A percentile compares a stretch with the other conserved stretches of the same genome.
Evolutionary conservation across 2,888 invertebrate genomes (phyloP).

Genomic region (Priocnemis perturbator): DNA sequence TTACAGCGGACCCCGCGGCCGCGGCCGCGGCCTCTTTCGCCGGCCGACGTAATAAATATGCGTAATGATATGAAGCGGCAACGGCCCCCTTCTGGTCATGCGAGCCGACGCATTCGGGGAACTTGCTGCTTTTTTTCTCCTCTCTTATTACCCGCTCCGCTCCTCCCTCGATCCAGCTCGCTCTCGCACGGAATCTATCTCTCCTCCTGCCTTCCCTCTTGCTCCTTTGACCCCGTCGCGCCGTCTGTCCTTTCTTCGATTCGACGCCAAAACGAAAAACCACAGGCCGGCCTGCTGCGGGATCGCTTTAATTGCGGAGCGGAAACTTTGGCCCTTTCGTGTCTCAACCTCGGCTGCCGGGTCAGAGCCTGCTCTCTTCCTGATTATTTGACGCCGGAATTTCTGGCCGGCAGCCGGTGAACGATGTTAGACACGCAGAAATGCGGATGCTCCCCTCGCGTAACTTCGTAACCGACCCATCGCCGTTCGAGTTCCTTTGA

Average conservation of each 20-base stretch:
- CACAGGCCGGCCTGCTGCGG: slow-evolving; percentile 16
- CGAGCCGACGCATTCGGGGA: slow-evolving; percentile 11
- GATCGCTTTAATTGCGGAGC: slow-evolving; percentile 31
- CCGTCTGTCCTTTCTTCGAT: slow-evolving; percentile 23
- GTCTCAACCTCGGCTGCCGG: slow-evolving; percentile 11
- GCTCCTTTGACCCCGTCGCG: not conserved
- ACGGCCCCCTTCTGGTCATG: slow-evolving; percentile 44
- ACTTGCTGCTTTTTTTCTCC: not conserved
- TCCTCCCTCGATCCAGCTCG: not conserved
- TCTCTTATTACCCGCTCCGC: not conserved
- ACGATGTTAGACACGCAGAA: not conserved
- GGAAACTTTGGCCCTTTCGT: slow-evolving; percentile 38
- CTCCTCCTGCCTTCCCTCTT: slow-evolving; percentile 14
- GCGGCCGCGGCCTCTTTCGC: slow-evolving; percentile 49
- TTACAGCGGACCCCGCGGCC: slow-evolving; percentile 51
- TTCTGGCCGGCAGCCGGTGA: slow-evolving; percentile 10
- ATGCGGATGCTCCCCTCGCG: not conserved
- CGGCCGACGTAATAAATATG: slow-evolving; percentile 58
- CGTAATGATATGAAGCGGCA: slow-evolving; percentile 56
- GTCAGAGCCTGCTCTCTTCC: slow-evolving; percentile 9
- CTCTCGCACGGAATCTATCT: not conserved
- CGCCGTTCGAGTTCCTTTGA: too few species aligned
- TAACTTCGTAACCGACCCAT: too few species aligned
- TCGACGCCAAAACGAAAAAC: slow-evolving; percentile 39
- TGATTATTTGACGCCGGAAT: slow-evolving; percentile 36